phyloP scores from a whole-genome alignment of 2,113 vertebrate species.

The Hemicordylus capensis region DNA sequence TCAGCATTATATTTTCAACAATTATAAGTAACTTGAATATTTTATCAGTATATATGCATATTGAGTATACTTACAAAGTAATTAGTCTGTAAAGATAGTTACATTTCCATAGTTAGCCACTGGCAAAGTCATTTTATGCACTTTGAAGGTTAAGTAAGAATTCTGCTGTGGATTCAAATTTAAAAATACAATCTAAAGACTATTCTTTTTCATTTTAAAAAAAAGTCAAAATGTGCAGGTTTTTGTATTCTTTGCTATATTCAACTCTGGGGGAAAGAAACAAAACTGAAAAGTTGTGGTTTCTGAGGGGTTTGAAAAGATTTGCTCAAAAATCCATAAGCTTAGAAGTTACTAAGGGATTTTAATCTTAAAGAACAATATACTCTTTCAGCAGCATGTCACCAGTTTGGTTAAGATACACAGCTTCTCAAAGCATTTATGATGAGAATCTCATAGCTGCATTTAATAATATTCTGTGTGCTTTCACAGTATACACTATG shows the following conservation, averaged over 20 bases:
- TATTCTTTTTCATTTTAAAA: background rate
- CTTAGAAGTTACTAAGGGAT: background rate
- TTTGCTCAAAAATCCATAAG: conserved; percentile 26
- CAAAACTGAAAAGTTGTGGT: conserved; percentile 11
- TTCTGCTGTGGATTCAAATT: background rate
- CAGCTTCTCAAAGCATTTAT: background rate
- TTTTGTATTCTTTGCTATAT: conserved; percentile 32
- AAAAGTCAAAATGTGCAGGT: conserved; percentile 18
- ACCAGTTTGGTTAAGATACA: background rate
- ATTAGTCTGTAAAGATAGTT: background rate
- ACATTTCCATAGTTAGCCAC: conserved; percentile 10
- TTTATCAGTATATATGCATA: background rate
- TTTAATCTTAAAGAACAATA: background rate
- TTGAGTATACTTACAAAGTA: background rate
- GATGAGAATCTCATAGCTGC: background rate
- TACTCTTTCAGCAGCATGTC: background rate
- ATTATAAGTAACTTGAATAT: background rate
- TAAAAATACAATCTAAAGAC: background rate
- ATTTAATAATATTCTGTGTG: background rate
- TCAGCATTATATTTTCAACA: background rate
- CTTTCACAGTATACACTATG: background rate
- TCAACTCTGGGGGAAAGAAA: conserved; percentile 11
- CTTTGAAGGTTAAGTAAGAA: background rate
- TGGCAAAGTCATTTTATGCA: background rate
- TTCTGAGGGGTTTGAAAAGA: conserved; percentile 47